Evolutionary conservation across 2,888 invertebrate genomes (phyloP), one percentile per base, ranked within the genome.

Genomic region (Andrena praecox): DNA sequence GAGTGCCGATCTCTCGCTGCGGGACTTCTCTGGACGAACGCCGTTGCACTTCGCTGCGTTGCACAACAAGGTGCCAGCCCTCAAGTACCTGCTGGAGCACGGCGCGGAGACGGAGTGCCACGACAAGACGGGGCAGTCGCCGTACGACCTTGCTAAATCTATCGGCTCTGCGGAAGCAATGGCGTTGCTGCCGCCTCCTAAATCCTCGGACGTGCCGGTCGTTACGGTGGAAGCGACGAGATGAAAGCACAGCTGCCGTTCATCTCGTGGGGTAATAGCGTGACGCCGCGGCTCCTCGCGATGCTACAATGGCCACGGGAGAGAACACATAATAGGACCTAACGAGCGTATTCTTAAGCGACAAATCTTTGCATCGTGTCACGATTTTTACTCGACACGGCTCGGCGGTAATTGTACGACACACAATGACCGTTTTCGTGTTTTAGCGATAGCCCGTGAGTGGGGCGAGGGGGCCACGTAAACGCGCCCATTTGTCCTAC

Each of bases 41-140:
- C 95, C 97, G 0, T 92, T 97, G 68, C 97, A 97, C 93, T 95
- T 96, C 90, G 96, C 96, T 0, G 96, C 96, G 0, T 91, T 96
- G 1, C 95, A 96, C 90, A 95, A 96, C 48, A 94, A 95, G 24
- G 88, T 92, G 0, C 93, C 94, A 0, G 93, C 95, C 2, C 94
- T 95, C 0, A 89, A 94, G 24, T 96, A 95, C 87, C 93, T 97
- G 0, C 70, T 96, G 16, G 91, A 94, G 0, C 92, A 95, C 10
- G 94, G 95, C 0, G 95, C 94, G 0, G 93, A 94, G 16, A 87
- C 87, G 0, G 88, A 93, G 0, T 89, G 89, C 0, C 92, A 91
- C 16, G 97, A 97, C 87, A 91, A 95, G 62, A 90, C 96, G 0
- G 95, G 95, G 0, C 91, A 95, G 59, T 96, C 95, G 0, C 95